Evolutionary conservation across 2,888 invertebrate genomes (phyloP).

Genomic region (Lamellibrachia columna): DNA sequence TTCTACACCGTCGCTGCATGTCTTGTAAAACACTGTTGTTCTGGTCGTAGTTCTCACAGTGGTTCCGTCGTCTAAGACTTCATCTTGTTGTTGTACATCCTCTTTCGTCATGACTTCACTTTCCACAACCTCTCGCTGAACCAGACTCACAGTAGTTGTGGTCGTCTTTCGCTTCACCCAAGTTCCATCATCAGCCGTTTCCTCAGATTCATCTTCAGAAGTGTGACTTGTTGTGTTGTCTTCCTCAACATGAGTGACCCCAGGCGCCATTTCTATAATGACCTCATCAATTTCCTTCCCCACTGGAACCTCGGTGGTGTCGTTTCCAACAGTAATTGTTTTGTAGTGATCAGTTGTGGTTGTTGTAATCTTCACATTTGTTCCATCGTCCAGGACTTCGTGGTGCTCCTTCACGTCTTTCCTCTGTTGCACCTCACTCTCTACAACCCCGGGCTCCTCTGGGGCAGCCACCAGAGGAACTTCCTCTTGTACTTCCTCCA

Average conservation of each 20-base stretch:
- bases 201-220: conserved; percentile 28
- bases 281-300: conserved; percentile 19
- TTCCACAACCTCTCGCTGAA: background rate
- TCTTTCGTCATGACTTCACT: no score
- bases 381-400: conserved; percentile 23
- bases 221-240: background rate
- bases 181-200: conserved; percentile 23
- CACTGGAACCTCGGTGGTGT: background rate
- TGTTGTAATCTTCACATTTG: conserved; percentile 17
- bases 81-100: background rate
- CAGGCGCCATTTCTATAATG: conserved; percentile 19
- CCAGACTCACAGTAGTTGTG: background rate
- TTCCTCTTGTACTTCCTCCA: conserved; percentile 13
- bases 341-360: background rate
- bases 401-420: background rate
- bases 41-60: conserved; percentile 29
- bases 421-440: background rate
- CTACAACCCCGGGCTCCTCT: background rate
- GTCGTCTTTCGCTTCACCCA: conserved; percentile 18
- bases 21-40: no score
- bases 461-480: background rate
- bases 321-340: background rate
- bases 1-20: background rate
- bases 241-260: background rate
- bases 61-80: conserved; percentile 36